Conservation (phyloP, 2,888 invertebrate genomes). For the Tetramorium bicarinatum region DNA sequence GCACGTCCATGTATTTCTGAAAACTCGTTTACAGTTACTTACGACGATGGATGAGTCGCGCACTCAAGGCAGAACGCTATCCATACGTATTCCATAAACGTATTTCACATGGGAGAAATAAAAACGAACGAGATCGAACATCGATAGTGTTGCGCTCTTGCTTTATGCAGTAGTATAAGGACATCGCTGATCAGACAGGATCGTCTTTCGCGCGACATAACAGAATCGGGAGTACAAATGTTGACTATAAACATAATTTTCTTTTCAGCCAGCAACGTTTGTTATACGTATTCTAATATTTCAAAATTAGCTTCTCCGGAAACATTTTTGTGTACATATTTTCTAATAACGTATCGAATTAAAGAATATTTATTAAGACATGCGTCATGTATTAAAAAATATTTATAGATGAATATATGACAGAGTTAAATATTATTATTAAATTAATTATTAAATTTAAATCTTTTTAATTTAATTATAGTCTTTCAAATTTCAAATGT, state of each 20-base stretch:
- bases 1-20: constrained; percentile 50
- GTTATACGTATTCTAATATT: not conserved
- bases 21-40: constrained; percentile 60
- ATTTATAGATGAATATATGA: not conserved
- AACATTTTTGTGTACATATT: not conserved
- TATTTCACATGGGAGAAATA: constrained; percentile 54
- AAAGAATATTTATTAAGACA: not conserved
- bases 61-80: constrained; percentile 31
- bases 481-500: not conserved
- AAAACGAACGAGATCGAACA: constrained; percentile 36
- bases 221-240: not conserved
- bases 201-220: constrained; percentile 9
- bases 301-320: not conserved
- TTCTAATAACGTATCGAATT: not conserved
- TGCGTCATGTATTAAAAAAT: not conserved
- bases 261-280: not conserved
- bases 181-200: constrained; percentile 43
- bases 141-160: not conserved
- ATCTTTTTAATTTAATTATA: not conserved
- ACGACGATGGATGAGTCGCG: constrained; percentile 44
- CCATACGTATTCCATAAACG: constrained; percentile 40
- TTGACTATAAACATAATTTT: constrained; percentile 2
- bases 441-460: too few relatives aligned
- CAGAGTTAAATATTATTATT: not conserved
- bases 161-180: constrained; percentile 43